Evolutionary conservation across 2,888 invertebrate species (phyloP).

Genomic region (Andrena bucephala): DNA sequence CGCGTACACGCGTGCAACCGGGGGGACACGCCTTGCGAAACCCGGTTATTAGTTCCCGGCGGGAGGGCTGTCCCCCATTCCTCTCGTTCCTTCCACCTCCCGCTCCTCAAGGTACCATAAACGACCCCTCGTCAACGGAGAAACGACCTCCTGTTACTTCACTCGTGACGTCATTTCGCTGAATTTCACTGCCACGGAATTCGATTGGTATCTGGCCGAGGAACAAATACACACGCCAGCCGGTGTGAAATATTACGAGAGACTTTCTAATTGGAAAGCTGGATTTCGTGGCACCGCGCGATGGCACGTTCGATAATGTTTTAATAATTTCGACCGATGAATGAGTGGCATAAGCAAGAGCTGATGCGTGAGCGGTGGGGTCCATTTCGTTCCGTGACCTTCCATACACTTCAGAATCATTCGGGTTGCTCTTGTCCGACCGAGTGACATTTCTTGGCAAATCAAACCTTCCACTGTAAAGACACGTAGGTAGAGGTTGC

Average conservation of each 20-base stretch:
- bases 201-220: conserved; percentile 32
- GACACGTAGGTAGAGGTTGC: background rate
- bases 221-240: background rate
- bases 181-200: conserved; percentile 52
- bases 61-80: conserved; percentile 67
- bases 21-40: conserved; percentile 72
- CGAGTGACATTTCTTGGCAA: background rate
- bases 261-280: conserved; percentile 58
- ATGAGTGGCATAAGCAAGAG: background rate
- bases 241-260: conserved; percentile 24
- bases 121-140: conserved; percentile 55
- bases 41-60: conserved; percentile 84
- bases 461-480: background rate
- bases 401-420: background rate
- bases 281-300: conserved; percentile 6
- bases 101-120: conserved; percentile 52
- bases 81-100: conserved; percentile 50
- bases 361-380: background rate
- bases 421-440: background rate
- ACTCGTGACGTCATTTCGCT: conserved; percentile 60
- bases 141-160: conserved; percentile 64
- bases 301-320: conserved; percentile 14
- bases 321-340: background rate
- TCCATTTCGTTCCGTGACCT: background rate
- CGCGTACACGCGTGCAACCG: conserved; percentile 57